A percentile compares a stretch with the other conserved stretches of the same genome.
Conservation (phyloP, 2,888 invertebrate genomes). For the Lepidocyrtoides sp. region DNA sequence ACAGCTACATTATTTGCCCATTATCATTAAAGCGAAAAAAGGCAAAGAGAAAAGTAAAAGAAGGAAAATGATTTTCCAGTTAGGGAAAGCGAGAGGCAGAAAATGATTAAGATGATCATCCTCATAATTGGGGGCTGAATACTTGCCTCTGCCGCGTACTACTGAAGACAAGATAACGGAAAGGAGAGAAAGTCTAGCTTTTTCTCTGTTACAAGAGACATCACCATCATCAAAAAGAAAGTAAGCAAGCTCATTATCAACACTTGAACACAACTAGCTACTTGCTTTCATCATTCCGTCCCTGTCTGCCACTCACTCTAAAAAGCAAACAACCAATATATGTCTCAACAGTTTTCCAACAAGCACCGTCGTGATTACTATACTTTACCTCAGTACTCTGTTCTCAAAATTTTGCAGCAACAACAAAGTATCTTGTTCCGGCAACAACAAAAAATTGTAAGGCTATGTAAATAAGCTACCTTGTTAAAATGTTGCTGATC, state of each 20-base stretch:
- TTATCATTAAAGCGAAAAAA: neutral
- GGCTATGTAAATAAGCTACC: neutral
- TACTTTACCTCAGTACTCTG: too few species aligned
- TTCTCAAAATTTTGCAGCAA: too few species aligned
- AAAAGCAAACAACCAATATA: too few species aligned
- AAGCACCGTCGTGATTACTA: too few species aligned
- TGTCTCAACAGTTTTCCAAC: too few species aligned
- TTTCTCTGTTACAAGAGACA: neutral
- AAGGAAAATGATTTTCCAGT: neutral
- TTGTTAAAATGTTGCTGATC: neutral
- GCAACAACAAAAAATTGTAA: too few species aligned
- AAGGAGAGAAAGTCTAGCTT: neutral
- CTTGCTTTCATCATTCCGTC: too few species aligned
- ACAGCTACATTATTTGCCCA: neutral
- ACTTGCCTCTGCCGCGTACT: too few species aligned
- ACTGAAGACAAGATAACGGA: constrained; percentile 6
- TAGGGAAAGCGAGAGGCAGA: neutral
- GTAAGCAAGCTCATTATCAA: constrained; percentile 40
- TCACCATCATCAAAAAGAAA: neutral
- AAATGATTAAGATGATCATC: constrained; percentile 7
- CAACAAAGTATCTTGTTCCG: too few species aligned
- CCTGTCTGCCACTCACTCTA: neutral
- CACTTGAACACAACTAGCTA: neutral
- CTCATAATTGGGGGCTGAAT: neutral
- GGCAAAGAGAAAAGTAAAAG: neutral